A percentile compares a stretch with the other conserved stretches of the same genome.
These are phyloP conservation scores for Ellobius talpinus DNA, from an alignment of 2,113 vertebrate species.

Conservation along the genomic window DNA sequence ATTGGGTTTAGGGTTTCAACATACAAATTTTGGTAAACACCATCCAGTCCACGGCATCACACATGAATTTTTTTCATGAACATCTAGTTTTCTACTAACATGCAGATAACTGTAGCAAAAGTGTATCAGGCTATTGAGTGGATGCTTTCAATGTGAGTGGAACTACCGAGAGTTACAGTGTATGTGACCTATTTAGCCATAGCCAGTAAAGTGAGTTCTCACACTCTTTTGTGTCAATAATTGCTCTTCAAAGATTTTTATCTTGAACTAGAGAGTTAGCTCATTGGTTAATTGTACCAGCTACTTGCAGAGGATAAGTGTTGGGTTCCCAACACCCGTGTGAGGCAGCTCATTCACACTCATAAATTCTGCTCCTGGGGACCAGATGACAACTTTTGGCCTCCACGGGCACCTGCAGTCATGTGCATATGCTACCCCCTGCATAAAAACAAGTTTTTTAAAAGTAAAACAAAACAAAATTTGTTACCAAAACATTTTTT, in stretches of 20 bases:
- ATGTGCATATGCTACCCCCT: not conserved
- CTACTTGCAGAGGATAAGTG: not conserved
- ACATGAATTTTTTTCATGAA: slow-evolving; percentile 30
- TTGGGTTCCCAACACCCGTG: not conserved
- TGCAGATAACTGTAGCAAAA: not conserved
- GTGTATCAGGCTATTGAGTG: not conserved
- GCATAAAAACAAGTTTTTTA: too few species aligned
- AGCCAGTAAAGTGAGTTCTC: not conserved
- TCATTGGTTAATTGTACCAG: not conserved
- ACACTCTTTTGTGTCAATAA: not conserved
- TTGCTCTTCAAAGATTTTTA: slow-evolving; percentile 18
- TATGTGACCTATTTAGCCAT: not conserved
- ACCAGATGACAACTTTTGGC: not conserved
- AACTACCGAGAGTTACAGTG: not conserved
- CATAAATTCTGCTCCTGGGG: not conserved
- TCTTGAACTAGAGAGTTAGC: not conserved
- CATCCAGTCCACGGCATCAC: not conserved
- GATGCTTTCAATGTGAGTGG: not conserved
- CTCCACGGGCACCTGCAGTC: not conserved
- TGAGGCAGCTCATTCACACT: too few species aligned
- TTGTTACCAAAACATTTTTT: not conserved
- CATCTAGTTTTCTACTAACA: not conserved
- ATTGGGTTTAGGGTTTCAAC: not conserved
- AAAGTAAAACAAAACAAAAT: not conserved
- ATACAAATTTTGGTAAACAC: not conserved